These are phyloP conservation scores for Megalopta genalis DNA, from an alignment of 1,140 invertebrate species.

Conservation along the genomic window DNA sequence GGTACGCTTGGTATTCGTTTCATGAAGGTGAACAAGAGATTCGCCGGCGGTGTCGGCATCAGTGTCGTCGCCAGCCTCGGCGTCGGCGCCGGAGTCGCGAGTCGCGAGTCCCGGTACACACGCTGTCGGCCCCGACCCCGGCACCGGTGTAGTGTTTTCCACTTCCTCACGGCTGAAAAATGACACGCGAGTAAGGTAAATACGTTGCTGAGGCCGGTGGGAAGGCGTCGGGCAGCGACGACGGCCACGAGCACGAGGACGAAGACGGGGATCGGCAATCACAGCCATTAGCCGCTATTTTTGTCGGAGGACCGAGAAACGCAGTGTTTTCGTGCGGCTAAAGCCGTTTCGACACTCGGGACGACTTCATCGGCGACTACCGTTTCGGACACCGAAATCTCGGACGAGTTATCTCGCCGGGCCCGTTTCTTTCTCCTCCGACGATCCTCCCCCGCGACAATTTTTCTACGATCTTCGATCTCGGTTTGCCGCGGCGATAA, in stretches of 20 bases:
- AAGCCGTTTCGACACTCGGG: conserved; percentile 40
- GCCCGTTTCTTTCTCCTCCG: too few species aligned
- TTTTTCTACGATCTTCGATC: too few species aligned
- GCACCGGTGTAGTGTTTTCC: conserved; percentile 39
- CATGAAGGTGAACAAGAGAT: conserved; percentile 25
- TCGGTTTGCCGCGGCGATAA: too few species aligned
- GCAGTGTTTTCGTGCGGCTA: conserved; percentile 43
- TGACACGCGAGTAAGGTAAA: conserved; percentile 50
- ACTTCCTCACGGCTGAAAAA: conserved; percentile 45
- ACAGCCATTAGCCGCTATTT: conserved; percentile 56
- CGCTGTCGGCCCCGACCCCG: too few species aligned
- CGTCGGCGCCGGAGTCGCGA: not conserved
- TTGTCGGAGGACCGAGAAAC: conserved; percentile 46
- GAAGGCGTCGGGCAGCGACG: conserved; percentile 8
- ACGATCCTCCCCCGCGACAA: too few species aligned
- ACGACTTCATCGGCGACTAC: conserved; percentile 1
- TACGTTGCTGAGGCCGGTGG: conserved; percentile 13
- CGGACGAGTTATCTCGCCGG: too few species aligned
- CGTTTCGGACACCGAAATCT: not conserved
- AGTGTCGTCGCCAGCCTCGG: too few species aligned
- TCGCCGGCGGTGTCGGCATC: too few species aligned
- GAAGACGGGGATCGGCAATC: conserved; percentile 45
- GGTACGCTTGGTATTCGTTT: conserved; percentile 42
- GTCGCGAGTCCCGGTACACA: not conserved
- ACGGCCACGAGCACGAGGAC: not conserved